Base-by-base conservation (phyloP, 2,888 invertebrate genomes). In the Drosophila seclusa region DNA sequence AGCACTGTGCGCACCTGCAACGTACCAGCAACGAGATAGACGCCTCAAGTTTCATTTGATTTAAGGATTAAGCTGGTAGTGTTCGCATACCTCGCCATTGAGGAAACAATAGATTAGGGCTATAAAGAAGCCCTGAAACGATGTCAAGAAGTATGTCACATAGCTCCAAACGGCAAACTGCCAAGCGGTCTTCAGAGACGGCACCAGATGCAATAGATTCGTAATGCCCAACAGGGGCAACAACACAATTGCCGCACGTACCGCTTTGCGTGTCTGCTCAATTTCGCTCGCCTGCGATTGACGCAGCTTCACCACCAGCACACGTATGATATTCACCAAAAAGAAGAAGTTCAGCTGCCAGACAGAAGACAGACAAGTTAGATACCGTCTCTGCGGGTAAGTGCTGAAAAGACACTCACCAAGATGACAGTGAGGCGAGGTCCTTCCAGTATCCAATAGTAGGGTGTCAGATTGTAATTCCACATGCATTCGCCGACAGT, bases 391-490 rank as follows among this genome's bases (percentile, higher is more conserved):
- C 38, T 6, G 21, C 11, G 16, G 16, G 16, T 16, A 16, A 5
- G 16, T 21, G 11, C 11, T 36, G 2, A 6, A 42, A 21, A 13
- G 34, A 2, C n/a, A 73, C 95, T 95, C 93, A 98, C 98, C 94
- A 96, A 91, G 80, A 98, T 96, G 29, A 98, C 95, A 3, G 95
- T 94, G 68, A 97, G 94, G 60, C 98, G 94, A 0, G 98, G 98
- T 29, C 96, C 98, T 93, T 99, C 98, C 32, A 98, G 93, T 78
- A 98, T 97, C 98, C 98, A 98, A 91, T 97, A 98, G 83, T 96
- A 95, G 0, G 94, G 93, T 10, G 96, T 94, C 77, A 97, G 95
- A 91, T 97, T 97, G 91, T 98, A 98, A 6, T 97, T 96, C 93
- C 96, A 97, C 97, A 97, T 97, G 91, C 97, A 93, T 38, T 92